Evolutionary conservation across 1,140 invertebrate genomes (phyloP), one percentile per base, ranked within the genome.

Genomic region (Meteorus sp.): DNA sequence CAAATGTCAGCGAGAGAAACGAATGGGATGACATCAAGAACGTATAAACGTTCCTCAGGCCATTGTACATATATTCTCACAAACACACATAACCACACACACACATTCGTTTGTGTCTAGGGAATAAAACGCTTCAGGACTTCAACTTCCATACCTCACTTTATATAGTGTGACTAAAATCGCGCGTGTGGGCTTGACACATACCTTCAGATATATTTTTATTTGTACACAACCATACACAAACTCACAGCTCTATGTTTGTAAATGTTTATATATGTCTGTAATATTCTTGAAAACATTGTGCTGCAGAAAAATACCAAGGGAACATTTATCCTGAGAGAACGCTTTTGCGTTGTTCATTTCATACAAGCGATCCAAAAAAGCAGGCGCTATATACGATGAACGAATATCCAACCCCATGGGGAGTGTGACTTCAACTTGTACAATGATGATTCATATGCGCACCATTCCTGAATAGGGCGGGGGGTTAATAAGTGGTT

Each of bases 401-500:
- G n/a, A n/a, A n/a, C n/a, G n/a, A n/a, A n/a, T n/a, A n/a, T n/a
- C n/a, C 25, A 23, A 55, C 53, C 54, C 54, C 54, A 39, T 56
- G 54, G 29, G 31, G 54, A 37, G 54, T 56, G 17, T 47, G 43
- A n/a, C n/a, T n/a, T 56, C 48, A 37, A 56, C 54, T 47, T 37
- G 44, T 37, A 56, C 31, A 47, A 56, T 47, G 27, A 56, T 47
- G 43, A 56, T 56, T 47, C 54, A 56, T 56, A 47, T 27, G 39
- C 17, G 13, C 17, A 39, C 17, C 17, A n/a, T 39, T 4, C 6
- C 5, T 37, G 17, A 13, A 37, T 37, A 54, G 17, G 44, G 15
- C 23, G 13, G 9, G 41, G 53, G 53, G 43, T 56, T 56, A 56
- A 56, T 56, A 56, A 56, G 43, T 56, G 44, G 54, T n/a, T 33